Percentiles rank a stretch among this genome's conserved stretches.
These are phyloP conservation scores for Nomada lathburiana DNA, from an alignment of 2,888 invertebrate genomes.

Conservation along the genomic window DNA sequence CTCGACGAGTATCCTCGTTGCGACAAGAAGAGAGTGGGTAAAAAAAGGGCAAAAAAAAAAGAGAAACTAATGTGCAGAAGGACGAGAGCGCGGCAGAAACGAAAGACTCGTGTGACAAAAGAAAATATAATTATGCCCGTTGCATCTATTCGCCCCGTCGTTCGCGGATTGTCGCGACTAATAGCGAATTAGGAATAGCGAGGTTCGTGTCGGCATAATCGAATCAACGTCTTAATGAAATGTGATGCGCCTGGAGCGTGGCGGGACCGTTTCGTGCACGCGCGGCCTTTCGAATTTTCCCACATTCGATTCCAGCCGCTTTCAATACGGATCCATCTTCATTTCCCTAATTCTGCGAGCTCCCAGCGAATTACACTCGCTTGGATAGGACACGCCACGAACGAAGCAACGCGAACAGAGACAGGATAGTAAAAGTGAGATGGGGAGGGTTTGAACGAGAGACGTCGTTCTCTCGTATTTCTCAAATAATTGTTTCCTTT, in stretches of 20 bases:
- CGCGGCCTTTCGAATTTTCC: constrained; percentile 29
- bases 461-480: not conserved
- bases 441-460: no score
- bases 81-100: constrained; percentile 16
- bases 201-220: constrained; percentile 46
- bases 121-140: constrained; percentile 42
- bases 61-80: not conserved
- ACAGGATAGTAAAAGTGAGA: no score
- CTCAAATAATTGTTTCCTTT: constrained; percentile 6
- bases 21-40: not conserved
- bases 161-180: constrained; percentile 43
- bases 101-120: constrained; percentile 23
- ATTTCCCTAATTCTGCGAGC: constrained; percentile 52
- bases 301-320: constrained; percentile 1
- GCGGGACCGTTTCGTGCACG: not conserved
- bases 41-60: not conserved
- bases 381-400: not conserved
- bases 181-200: constrained; percentile 41
- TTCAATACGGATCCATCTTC: constrained; percentile 40
- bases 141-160: not conserved
- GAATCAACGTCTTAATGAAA: constrained; percentile 40
- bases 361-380: constrained; percentile 1
- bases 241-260: constrained; percentile 20
- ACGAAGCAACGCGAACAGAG: not conserved
- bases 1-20: constrained; percentile 30